Conservation (phyloP, 92 coral and sea anemone genomes). For the Zoanthus sociatus region DNA sequence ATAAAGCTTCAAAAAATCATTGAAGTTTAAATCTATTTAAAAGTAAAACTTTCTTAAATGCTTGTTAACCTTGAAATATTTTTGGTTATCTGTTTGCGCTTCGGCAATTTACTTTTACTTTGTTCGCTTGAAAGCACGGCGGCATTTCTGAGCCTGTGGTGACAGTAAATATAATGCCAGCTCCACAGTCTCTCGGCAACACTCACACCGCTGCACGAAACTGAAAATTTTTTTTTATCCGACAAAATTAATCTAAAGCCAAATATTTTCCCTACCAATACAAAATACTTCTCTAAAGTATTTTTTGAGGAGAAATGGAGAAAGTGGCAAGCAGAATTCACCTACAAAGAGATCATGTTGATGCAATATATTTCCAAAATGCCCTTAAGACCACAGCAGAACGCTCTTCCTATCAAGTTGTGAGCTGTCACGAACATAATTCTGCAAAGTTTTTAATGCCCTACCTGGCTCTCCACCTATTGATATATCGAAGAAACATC, state of each 20-base stretch:
- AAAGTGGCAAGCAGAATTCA: slow-evolving; percentile 8
- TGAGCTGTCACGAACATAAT: slow-evolving; percentile 39
- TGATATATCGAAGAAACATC: slow-evolving; percentile 86
- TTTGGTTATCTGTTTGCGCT: slow-evolving; percentile 12
- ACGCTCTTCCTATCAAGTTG: slow-evolving; percentile 15
- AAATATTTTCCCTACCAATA: not conserved
- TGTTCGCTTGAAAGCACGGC: slow-evolving; percentile 32
- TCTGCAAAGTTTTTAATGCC: not conserved
- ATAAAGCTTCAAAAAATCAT: not conserved
- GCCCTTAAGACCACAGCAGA: slow-evolving; percentile 44
- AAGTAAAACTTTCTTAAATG: not conserved
- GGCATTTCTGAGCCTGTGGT: slow-evolving; percentile 16
- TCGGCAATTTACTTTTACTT: slow-evolving; percentile 37
- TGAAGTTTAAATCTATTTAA: not conserved
- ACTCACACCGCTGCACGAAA: slow-evolving; percentile 41
- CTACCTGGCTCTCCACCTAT: slow-evolving; percentile 88
- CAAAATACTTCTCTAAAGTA: not conserved
- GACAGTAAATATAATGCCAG: slow-evolving; percentile 28
- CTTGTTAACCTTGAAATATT: not conserved
- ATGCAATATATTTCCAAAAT: slow-evolving; percentile 49
- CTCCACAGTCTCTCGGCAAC: slow-evolving; percentile 37
- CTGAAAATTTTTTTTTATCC: not conserved
- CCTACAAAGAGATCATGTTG: slow-evolving; percentile 28
- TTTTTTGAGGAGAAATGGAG: not conserved
- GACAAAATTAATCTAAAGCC: not conserved